phyloP scores from a whole-genome alignment of 1,140 invertebrate species.

The Drosophila orena region DNA sequence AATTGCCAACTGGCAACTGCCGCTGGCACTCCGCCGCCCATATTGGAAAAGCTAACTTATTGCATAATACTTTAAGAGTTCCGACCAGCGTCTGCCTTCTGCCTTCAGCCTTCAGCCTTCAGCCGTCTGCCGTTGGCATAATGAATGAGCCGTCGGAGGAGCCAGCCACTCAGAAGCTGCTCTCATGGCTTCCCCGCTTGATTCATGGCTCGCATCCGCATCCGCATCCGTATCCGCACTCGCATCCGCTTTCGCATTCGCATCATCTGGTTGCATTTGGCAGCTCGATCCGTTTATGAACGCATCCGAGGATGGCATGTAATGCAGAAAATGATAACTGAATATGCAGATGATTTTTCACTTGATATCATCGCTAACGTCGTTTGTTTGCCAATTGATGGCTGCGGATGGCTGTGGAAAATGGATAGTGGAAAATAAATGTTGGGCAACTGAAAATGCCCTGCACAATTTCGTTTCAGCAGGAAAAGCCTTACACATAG shows the following conservation, averaged over 20 bases:
- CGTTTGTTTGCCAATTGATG: constrained; percentile 45
- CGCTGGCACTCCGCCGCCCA: constrained; percentile 48
- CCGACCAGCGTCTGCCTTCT: constrained; percentile 57
- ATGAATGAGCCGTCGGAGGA: constrained; percentile 69
- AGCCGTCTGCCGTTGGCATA: constrained; percentile 77
- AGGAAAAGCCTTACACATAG: too few species aligned
- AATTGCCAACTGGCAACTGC: constrained; percentile 56
- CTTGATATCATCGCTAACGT: constrained; percentile 62
- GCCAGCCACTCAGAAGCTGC: constrained; percentile 55
- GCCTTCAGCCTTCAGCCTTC: too few species aligned
- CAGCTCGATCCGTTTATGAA: constrained; percentile 24
- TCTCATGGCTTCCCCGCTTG: constrained; percentile 21
- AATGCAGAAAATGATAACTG: constrained; percentile 53
- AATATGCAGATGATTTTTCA: constrained; percentile 74
- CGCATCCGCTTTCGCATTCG: background rate
- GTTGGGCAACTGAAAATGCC: background rate
- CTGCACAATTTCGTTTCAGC: constrained; percentile 16
- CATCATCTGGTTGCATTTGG: constrained; percentile 32
- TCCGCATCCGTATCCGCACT: background rate
- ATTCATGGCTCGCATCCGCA: constrained; percentile 30
- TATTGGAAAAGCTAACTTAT: constrained; percentile 76
- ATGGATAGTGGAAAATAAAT: constrained; percentile 17
- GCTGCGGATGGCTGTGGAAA: constrained; percentile 40
- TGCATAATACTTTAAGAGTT: constrained; percentile 73
- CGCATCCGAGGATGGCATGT: constrained; percentile 17